These are phyloP conservation scores for Dryoscopus gambensis DNA, from an alignment of 2,113 vertebrate species.

Conservation along the genomic window DNA sequence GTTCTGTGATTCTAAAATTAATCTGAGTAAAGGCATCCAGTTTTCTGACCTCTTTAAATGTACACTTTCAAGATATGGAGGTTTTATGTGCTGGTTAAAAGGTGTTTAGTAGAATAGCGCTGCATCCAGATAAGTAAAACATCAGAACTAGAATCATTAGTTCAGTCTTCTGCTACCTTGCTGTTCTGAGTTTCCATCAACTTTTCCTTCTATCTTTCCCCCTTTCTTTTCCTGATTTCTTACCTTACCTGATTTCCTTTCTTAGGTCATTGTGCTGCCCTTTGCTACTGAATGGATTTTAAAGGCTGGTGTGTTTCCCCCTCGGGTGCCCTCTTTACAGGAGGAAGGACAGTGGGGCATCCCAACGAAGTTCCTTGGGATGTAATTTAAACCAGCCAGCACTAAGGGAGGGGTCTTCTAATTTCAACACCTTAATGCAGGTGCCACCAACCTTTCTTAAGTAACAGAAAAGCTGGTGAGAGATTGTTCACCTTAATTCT, in stretches of 20 bases:
- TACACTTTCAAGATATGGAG: fast-evolving
- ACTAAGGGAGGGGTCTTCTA: not conserved
- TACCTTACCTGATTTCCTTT: not conserved
- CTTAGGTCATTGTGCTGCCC: not conserved
- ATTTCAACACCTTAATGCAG: not conserved
- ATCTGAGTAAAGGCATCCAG: not conserved
- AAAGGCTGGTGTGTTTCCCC: not conserved
- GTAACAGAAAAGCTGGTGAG: not conserved
- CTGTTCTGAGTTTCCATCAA: not conserved
- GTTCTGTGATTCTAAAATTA: not conserved
- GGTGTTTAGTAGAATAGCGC: not conserved
- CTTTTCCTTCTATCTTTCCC: not conserved
- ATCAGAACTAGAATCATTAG: not conserved
- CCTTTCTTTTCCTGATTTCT: not conserved
- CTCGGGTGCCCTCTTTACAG: not conserved
- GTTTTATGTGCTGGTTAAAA: not conserved
- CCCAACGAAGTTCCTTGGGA: not conserved
- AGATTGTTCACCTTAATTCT: not conserved
- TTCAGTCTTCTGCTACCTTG: not conserved
- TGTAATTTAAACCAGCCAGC: not conserved
- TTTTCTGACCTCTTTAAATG: not conserved
- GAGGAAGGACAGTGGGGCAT: not conserved
- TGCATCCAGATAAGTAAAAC: not conserved
- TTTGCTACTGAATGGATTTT: not conserved
- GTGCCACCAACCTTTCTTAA: not conserved